Base-by-base conservation (phyloP, 2,797 vertebrate genomes). In the Todus mexicanus region DNA sequence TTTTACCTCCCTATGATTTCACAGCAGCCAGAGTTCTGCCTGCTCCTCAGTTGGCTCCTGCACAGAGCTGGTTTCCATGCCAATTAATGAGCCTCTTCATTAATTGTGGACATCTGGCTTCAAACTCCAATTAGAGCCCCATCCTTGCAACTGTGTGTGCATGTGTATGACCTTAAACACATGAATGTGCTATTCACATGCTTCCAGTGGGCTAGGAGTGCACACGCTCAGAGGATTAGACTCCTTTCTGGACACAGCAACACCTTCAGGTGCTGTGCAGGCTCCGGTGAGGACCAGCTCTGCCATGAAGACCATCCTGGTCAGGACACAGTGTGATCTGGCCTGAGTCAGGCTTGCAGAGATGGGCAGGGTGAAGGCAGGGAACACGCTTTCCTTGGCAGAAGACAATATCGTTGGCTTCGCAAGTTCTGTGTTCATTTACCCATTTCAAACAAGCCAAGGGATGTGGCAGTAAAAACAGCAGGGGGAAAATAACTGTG, bases 21-120 rank as follows among this genome's bases (percentile, higher is more conserved):
- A n/a, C n/a, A 80, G 54, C 37, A 69, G 37, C 14, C 13, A 66
- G 42, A 66, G 31, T 17, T 77, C 38, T 71, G 48, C 17, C n/a
- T n/a, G 38, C 47, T 76, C 78, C 51, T 89, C 38, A 40, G 40
- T 11, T 35, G 38, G 57, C 57, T 90, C 42, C 18, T 21, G 18
- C 38, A 22, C 66, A 53, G 61, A 66, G n/a, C 71, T 54, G 53
- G 38, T 87, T 90, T 70, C 71, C 31, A 51, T 38, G 38, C 74
- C 17, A 2, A 48, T 47, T 87, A 87, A 84, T 14, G 74, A 89
- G 38, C 53, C 63, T 81, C 25, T 16, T 84, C 61, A 66, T 87
- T 84, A 89, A 65, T 27, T 43, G 60, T 53, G 51, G 79, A 60
- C 89, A 91, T 61, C 70, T 87, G 91, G 65, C 56, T 93, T n/a